Base-by-base conservation (phyloP, 64 coral and sea anemone genomes). In the Pocillopora verrucosa region DNA sequence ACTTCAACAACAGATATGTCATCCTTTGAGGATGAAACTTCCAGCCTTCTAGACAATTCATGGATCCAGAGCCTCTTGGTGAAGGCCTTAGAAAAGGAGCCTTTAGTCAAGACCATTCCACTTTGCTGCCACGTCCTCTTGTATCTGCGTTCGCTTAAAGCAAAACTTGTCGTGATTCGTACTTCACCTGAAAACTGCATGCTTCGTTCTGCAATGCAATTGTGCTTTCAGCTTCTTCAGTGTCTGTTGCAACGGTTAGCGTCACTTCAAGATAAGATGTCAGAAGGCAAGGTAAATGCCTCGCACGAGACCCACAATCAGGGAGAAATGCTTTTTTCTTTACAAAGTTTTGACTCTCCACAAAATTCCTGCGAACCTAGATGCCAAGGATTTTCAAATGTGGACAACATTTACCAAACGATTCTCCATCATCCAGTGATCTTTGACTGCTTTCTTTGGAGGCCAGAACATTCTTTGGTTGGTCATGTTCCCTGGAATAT, bases 371-470 rank as follows among this genome's bases (percentile, higher is more conserved):
- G 20, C 19, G 13, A 72, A 72, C 34, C 12, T 14, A 38, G 30
- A 10, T 22, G 20, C 11, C 37, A 77, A 16, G 75, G 38, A 2
- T 85, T 45, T 9, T 3, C 11, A 67, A 11, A 41, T 14, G 17
- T 45, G 19, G 65, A 72, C 51, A 36, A 84, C 65, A 57, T 72
- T 9, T 73, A 26, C 13, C 10, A 11, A 9, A 73, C 77, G 35
- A 63, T 89, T 80, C 51, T 89, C 20, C 76, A 60, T 60, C 77
- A 69, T 35, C 77, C 88, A n/a, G 88, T 89, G 64, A 19, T 81
- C 4, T 58, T 89, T 0, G 73, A 58, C 26, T 80, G 76, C 65
- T 89, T 89, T 81, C 35, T 89, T 9, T 80, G 38, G 77, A 72
- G 80, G 1, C n/a, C 36, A 59, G 62, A 81, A 10, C 36, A 36